phyloP scores from a whole-genome alignment of 2,113 vertebrate genomes.

The Bettongia penicillata region DNA sequence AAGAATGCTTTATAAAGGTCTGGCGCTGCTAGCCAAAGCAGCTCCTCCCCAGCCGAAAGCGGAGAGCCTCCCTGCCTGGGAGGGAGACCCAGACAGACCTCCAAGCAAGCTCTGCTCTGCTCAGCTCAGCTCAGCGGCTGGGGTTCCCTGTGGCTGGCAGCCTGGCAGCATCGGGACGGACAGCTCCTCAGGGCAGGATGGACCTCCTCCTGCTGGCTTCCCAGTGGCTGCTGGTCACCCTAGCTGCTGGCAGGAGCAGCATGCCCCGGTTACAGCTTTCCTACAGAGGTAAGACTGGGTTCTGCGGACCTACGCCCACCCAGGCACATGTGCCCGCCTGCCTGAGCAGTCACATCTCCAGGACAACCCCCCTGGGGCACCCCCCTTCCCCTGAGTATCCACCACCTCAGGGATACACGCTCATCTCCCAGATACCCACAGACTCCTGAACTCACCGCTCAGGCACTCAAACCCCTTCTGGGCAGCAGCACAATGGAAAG shows the following conservation, averaged over 20 bases:
- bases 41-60: neutral
- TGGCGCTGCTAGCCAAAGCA: neutral
- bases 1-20: neutral
- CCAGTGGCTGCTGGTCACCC: constrained; percentile 71
- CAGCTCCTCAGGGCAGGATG: constrained; percentile 35
- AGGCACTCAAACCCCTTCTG: neutral
- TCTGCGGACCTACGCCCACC: neutral
- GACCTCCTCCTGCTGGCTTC: constrained; percentile 42
- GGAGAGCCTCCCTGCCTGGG: neutral
- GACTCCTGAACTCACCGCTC: neutral
- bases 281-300: constrained; percentile 78
- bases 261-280: constrained; percentile 82
- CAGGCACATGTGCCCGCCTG: neutral
- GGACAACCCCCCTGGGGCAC: neutral
- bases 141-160: neutral
- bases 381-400: neutral
- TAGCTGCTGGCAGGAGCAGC: constrained; percentile 44
- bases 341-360: neutral
- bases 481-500: neutral
- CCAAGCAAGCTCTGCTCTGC: too few relatives aligned
- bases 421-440: neutral
- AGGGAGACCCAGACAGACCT: neutral
- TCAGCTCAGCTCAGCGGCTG: neutral
- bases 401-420: neutral
- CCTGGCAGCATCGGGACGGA: neutral